A percentile compares a stretch with the other conserved stretches of the same genome.
phyloP scores from a whole-genome alignment of 37 sponge, comb jelly and placozoan species.

The Chondrosia reniformis region DNA sequence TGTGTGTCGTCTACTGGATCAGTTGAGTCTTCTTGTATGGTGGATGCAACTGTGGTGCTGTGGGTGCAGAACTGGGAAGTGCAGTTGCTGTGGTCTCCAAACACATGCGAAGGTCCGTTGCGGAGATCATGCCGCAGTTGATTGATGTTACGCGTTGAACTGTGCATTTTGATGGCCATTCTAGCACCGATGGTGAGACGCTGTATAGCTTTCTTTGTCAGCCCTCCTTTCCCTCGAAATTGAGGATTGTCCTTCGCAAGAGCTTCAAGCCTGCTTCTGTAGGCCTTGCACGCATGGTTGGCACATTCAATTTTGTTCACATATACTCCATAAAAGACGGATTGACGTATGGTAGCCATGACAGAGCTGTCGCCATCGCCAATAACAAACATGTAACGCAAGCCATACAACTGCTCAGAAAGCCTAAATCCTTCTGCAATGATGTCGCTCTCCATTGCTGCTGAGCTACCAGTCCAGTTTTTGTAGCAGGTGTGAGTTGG shows the following conservation, averaged over 20 bases:
- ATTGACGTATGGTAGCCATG: background rate
- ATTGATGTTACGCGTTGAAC: conserved; percentile 8
- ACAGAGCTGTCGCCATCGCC: conserved; percentile 34
- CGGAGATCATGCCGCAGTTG: conserved; percentile 33
- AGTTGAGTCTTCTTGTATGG: background rate
- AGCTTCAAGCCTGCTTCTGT: conserved; percentile 15
- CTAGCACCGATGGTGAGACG: conserved; percentile 28
- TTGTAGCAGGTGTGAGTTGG: background rate
- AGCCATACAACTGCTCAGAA: background rate
- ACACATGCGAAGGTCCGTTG: conserved; percentile 27
- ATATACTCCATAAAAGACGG: background rate
- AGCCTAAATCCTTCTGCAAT: conserved; percentile 3
- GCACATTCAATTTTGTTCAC: conserved; percentile 30
- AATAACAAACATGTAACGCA: conserved; percentile 19
- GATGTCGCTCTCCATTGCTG: conserved; percentile 17
- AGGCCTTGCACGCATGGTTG: conserved; percentile 27
- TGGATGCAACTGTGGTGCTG: background rate
- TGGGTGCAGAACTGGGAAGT: background rate
- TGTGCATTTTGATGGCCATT: conserved; percentile 21
- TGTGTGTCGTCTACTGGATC: background rate
- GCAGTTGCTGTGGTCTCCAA: conserved; percentile 33
- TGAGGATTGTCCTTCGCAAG: conserved; percentile 27
- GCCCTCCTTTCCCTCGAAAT: conserved; percentile 19
- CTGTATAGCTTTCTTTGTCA: background rate
- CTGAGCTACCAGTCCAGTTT: background rate